Evolutionary conservation across 2,888 invertebrate genomes (phyloP), one percentile per base, ranked within the genome.

Genomic region (Eilema caniola): DNA sequence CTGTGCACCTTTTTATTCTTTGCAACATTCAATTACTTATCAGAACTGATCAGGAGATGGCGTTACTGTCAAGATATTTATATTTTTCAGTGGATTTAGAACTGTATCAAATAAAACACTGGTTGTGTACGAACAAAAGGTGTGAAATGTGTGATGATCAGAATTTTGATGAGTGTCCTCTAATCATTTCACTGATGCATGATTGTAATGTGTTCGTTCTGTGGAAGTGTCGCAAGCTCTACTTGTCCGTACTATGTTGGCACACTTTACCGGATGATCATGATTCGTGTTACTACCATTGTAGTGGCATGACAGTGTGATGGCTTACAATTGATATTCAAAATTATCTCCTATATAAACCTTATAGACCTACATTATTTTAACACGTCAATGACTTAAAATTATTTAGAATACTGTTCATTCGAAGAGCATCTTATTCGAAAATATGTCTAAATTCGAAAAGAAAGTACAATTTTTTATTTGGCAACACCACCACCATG

Each of bases 211-310:
- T 90, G 88, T 89, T 83, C 70, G 80, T 79, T 80, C 37, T 77
- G 90, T 92, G 90, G 92, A 77, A 89, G 93, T 93, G 93, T 94
- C 89, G 92, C 93, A 94, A 94, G 94, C 92, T 89, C 93, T 93
- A 93, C 90, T 85, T 81, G 77, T 87, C 83, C 74, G 80, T 79
- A 86, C 91, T 89, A 88, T 83, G 91, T 92, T 88, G 88, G 88
- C 89, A 90, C 89, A 91, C 88, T 85, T 86, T 81, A 79, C 84
- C 78, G 80, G 82, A 87, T 88, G 83, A 86, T 77, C 67, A 83
- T 83, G 85, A 83, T 69, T 79, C 73, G 83, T 75, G 69, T 77
- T 73, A 70, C 84, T 85, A 84, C 84, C 77, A 75, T 83, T 86
- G 85, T 86, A 77, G 80, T 89, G 83, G 78, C 71, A 89, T 90